A percentile compares a stretch with the other conserved stretches of the same genome.
Evolutionary conservation across 1,140 invertebrate genomes (phyloP).

Genomic region (Holotrichia oblita): DNA sequence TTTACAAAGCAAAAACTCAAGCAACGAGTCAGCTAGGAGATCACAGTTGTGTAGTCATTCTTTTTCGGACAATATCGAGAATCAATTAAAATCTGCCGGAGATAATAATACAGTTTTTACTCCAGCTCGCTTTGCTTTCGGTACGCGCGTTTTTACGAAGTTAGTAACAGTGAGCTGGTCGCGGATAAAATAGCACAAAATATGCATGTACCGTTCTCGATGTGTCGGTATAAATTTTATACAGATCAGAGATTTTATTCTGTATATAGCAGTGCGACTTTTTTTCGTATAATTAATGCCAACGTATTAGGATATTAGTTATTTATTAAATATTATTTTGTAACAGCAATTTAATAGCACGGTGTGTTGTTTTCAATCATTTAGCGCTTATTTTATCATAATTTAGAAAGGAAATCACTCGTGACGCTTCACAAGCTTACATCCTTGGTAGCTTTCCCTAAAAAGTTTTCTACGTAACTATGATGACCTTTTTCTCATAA

Average conservation of each 20-base stretch:
- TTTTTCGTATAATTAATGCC: neutral
- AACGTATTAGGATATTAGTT: too few relatives aligned
- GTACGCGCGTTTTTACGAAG: neutral
- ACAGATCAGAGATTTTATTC: neutral
- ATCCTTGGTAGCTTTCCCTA: too few relatives aligned
- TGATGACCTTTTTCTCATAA: too few relatives aligned
- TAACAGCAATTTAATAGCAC: too few relatives aligned
- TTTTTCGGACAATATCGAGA: constrained; percentile 1
- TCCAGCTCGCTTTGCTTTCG: neutral
- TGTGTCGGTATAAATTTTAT: constrained; percentile 9
- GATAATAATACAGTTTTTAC: constrained; percentile 9
- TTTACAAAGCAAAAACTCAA: too few relatives aligned
- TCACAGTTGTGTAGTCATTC: neutral
- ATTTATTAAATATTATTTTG: too few relatives aligned
- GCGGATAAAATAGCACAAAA: neutral
- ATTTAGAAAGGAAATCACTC: too few relatives aligned
- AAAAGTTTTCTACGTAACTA: too few relatives aligned
- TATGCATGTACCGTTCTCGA: constrained; percentile 16
- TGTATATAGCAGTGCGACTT: neutral
- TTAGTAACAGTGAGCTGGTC: neutral
- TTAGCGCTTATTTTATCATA: too few relatives aligned
- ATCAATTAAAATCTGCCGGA: constrained; percentile 9
- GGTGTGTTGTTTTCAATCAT: too few relatives aligned
- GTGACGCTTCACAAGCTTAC: too few relatives aligned
- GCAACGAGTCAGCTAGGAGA: too few relatives aligned